Conservation (phyloP, 1,140 invertebrate genomes). For the Lordiphosa clarofinis region DNA sequence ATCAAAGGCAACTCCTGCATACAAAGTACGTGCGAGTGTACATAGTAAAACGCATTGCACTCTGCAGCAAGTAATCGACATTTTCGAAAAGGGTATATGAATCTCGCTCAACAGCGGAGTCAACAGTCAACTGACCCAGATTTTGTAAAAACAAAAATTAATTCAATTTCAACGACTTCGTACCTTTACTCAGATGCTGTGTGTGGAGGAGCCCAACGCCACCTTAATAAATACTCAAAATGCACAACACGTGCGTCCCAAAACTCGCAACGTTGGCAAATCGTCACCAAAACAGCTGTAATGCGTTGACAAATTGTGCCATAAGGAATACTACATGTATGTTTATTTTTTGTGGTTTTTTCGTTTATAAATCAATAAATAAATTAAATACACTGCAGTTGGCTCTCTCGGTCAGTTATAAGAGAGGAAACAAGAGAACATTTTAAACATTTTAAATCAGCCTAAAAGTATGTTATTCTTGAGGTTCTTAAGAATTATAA, state of each 20-base stretch:
- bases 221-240: constrained; percentile 42
- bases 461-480: no score
- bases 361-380: neutral
- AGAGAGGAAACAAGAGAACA: no score
- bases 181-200: no score
- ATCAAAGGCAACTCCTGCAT: constrained; percentile 56
- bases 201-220: constrained; percentile 18
- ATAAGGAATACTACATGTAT: constrained; percentile 6
- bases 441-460: no score
- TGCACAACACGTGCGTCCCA: constrained; percentile 40
- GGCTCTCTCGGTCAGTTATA: no score
- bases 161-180: constrained; percentile 47
- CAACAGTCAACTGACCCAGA: constrained; percentile 1
- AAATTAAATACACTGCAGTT: no score
- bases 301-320: constrained; percentile 18
- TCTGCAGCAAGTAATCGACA: no score
- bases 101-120: neutral
- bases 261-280: constrained; percentile 11
- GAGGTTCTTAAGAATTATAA: no score
- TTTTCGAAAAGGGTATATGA: neutral
- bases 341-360: no score
- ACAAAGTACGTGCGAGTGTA: constrained; percentile 46
- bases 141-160: constrained; percentile 35
- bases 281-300: constrained; percentile 11
- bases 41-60: constrained; percentile 14